Conservation (phyloP, 2,797 vertebrate genomes). For the Enteromius fasciolatus region DNA sequence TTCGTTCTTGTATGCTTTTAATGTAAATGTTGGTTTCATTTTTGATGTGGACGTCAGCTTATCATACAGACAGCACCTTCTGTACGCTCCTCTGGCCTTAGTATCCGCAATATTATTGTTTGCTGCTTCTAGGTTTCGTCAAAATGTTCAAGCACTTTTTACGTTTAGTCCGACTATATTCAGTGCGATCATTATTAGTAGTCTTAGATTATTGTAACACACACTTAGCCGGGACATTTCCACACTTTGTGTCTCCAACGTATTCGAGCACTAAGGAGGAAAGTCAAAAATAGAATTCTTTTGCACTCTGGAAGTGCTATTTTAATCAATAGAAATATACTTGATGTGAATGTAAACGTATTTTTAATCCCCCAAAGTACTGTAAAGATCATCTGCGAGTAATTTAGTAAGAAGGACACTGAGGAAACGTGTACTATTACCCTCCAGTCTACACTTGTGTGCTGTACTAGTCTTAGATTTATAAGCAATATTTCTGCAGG, state of each 20-base stretch:
- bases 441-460: constrained; percentile 48
- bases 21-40: constrained; percentile 44
- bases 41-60: constrained; percentile 30
- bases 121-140: constrained; percentile 50
- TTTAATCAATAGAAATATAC: constrained; percentile 54
- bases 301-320: constrained; percentile 58
- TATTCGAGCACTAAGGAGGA: constrained; percentile 37
- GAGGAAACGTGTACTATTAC: constrained; percentile 43
- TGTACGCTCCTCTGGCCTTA: constrained; percentile 42
- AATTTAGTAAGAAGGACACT: constrained; percentile 39
- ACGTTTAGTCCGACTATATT: constrained; percentile 32
- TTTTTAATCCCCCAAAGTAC: constrained; percentile 42
- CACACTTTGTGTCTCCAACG: constrained; percentile 43
- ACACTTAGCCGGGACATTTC: constrained; percentile 28
- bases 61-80: constrained; percentile 31
- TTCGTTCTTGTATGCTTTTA: constrained; percentile 27
- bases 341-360: constrained; percentile 60
- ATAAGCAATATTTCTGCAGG: constrained; percentile 60
- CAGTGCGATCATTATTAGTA: constrained; percentile 33
- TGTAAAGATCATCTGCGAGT: constrained; percentile 31
- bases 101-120: constrained; percentile 46
- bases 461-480: constrained; percentile 56
- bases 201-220: constrained; percentile 13
- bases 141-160: constrained; percentile 35
- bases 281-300: constrained; percentile 1